phyloP scores from a whole-genome alignment of 2,113 vertebrate species.

The Hippopotamus amphibius region DNA sequence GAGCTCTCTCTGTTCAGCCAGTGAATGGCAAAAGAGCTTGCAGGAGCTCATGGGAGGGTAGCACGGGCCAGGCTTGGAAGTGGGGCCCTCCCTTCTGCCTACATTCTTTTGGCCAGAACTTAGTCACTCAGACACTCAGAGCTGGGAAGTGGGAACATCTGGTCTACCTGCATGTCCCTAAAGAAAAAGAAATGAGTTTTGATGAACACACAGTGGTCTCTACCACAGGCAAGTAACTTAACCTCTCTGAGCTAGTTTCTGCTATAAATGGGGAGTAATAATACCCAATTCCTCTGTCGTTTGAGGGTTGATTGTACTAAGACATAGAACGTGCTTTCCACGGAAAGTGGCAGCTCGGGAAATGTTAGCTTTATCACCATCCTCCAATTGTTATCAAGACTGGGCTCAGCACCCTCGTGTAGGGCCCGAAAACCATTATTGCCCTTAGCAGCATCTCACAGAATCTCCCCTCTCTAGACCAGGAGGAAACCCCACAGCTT shows the following conservation, averaged over 20 bases:
- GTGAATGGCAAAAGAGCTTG: neutral
- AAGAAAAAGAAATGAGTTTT: neutral
- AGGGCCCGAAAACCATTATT: neutral
- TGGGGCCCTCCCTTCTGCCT: neutral
- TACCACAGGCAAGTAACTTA: neutral
- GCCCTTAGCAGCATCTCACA: neutral
- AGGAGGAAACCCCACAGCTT: neutral
- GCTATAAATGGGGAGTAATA: neutral
- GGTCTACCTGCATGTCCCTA: neutral
- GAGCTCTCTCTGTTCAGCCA: neutral
- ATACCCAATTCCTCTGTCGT: too few species aligned
- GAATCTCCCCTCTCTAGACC: neutral
- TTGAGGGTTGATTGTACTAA: neutral
- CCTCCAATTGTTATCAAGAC: neutral
- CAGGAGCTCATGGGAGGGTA: accelerated
- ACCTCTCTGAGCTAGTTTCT: neutral
- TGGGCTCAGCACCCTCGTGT: neutral
- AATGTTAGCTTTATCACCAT: neutral
- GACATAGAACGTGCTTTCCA: accelerated
- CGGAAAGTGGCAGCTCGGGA: accelerated
- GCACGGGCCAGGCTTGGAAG: neutral
- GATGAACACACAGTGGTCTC: accelerated
- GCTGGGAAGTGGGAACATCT: too few species aligned
- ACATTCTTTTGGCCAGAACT: accelerated
- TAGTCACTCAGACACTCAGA: accelerated